These are phyloP conservation scores for Drosophila dunni DNA, from an alignment of 1,140 invertebrate species.

Conservation along the genomic window DNA sequence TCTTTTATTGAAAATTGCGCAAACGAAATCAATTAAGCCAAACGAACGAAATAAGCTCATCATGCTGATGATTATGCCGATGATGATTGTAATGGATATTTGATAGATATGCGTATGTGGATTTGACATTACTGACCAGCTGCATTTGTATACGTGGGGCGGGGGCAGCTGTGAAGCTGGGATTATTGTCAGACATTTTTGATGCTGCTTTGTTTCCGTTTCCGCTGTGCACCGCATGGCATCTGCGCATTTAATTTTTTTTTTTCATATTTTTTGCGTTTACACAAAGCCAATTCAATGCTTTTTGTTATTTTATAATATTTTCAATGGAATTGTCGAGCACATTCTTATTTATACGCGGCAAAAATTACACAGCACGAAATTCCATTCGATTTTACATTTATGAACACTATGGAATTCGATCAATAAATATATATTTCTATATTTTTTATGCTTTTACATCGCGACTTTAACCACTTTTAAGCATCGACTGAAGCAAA, in stretches of 20 bases:
- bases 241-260: neutral
- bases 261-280: neutral
- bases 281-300: constrained; percentile 1
- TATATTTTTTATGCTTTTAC: constrained; percentile 17
- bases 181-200: constrained; percentile 52
- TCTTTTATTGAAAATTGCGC: constrained; percentile 37
- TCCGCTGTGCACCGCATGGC: constrained; percentile 43
- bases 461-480: constrained; percentile 19
- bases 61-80: constrained; percentile 7
- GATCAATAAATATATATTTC: neutral
- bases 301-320: constrained; percentile 28
- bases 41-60: constrained; percentile 50
- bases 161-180: constrained; percentile 13
- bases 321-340: constrained; percentile 50
- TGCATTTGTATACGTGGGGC: neutral
- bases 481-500: constrained; percentile 42
- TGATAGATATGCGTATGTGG: constrained; percentile 30
- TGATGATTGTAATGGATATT: constrained; percentile 66
- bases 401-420: constrained; percentile 32
- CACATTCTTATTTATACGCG: constrained; percentile 42
- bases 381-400: constrained; percentile 55
- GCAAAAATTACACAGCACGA: constrained; percentile 39
- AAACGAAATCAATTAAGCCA: constrained; percentile 67
- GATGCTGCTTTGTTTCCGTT: constrained; percentile 78
- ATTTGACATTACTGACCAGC: constrained; percentile 55